Conservation (phyloP, 2,797 vertebrate species). For the Mus caroli region DNA sequence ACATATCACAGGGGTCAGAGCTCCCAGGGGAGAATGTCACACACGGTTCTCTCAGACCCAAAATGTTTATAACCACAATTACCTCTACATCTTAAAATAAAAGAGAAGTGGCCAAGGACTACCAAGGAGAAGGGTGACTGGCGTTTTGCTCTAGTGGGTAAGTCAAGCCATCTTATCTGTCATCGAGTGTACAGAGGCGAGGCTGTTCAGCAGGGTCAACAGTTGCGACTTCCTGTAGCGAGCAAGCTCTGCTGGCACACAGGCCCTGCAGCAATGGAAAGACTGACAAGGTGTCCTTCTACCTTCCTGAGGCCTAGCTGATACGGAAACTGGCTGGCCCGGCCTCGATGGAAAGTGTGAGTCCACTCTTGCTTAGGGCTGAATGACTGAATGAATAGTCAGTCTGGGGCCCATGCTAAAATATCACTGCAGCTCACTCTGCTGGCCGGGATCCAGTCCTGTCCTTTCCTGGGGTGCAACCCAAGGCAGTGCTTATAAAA, state of each 20-base stretch:
- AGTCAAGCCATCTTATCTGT: conserved; percentile 26
- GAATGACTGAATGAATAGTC: conserved; percentile 73
- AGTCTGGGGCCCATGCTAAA: conserved; percentile 73
- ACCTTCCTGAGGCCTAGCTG: conserved; percentile 83
- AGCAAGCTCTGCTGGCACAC: conserved; percentile 69
- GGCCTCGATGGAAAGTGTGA: conserved; percentile 87
- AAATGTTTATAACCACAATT: not conserved
- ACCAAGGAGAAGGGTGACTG: not conserved
- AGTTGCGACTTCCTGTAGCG: conserved; percentile 63
- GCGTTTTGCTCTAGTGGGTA: not conserved
- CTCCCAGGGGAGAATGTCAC: not conserved
- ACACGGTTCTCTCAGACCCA: not conserved
- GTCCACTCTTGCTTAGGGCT: conserved; percentile 79
- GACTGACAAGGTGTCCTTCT: conserved; percentile 84
- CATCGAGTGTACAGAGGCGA: not conserved
- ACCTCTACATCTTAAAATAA: not conserved
- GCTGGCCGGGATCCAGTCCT: not conserved
- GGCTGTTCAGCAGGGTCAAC: conserved; percentile 1
- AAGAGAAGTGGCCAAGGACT: not conserved
- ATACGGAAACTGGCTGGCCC: conserved; percentile 86
- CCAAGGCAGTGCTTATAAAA: not conserved
- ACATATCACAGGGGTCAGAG: not conserved
- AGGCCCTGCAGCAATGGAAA: conserved; percentile 86
- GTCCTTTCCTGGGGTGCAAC: not conserved
- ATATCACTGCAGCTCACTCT: conserved; percentile 64